phyloP scores from a whole-genome alignment of 2,797 vertebrate species.

The Scleropages formosus region DNA sequence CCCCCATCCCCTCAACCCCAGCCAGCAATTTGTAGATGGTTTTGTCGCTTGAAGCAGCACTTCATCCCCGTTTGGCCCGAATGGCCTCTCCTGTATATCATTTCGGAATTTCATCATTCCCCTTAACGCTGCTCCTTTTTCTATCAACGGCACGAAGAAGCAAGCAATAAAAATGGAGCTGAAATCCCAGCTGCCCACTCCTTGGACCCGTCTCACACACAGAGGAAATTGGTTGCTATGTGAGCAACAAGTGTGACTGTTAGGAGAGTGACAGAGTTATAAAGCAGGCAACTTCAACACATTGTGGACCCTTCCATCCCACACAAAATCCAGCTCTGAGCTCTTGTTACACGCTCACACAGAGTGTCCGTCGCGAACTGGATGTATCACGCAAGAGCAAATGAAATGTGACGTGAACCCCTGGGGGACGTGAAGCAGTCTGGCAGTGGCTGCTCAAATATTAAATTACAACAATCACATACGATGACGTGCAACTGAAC shows the following conservation, averaged over 20 bases:
- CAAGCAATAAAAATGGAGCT: conserved; percentile 17
- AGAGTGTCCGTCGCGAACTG: no score
- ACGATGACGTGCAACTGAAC: no score
- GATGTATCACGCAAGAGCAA: no score
- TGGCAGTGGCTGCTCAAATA: no score
- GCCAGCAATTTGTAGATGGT: conserved; percentile 1
- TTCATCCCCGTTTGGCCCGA: neutral
- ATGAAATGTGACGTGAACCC: no score
- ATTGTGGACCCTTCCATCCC: conserved; percentile 49
- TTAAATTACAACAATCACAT: no score
- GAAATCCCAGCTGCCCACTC: neutral
- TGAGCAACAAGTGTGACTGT: conserved; percentile 50
- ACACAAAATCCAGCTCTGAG: conserved; percentile 46
- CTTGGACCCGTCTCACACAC: conserved; percentile 47
- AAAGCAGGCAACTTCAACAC: conserved; percentile 58
- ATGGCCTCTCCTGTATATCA: neutral
- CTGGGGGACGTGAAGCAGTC: no score
- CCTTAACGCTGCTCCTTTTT: neutral
- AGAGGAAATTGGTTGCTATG: conserved; percentile 66
- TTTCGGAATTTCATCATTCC: conserved; percentile 31
- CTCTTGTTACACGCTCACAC: conserved; percentile 43
- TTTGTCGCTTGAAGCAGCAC: conserved; percentile 1
- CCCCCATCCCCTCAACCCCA: no score
- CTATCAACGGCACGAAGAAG: conserved; percentile 19
- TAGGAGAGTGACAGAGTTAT: conserved; percentile 57